Evolutionary conservation across 1,140 invertebrate genomes (phyloP).

Genomic region (Drosophila melanogaster): DNA sequence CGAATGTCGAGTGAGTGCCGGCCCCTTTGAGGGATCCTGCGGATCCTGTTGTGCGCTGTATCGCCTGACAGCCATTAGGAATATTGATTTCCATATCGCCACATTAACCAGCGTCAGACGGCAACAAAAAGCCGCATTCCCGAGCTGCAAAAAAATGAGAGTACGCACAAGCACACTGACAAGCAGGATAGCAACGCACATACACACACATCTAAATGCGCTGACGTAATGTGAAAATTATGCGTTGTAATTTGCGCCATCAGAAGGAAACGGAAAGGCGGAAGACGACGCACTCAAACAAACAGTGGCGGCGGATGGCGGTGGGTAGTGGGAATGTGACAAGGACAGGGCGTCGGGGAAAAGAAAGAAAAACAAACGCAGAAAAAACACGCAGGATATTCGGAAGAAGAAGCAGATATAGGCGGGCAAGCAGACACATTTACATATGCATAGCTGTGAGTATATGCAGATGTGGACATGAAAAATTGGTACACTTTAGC

Average conservation of each 20-base stretch:
- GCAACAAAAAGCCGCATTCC: constrained; percentile 46
- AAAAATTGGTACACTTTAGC: constrained; percentile 81
- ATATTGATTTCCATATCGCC: constrained; percentile 81
- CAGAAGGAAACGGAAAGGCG: constrained; percentile 75
- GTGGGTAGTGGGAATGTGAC: background rate
- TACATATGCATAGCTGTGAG: constrained; percentile 31
- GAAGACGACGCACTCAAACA: constrained; percentile 72
- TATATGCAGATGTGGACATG: constrained; percentile 72
- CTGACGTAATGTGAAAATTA: constrained; percentile 81
- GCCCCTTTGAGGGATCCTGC: constrained; percentile 19
- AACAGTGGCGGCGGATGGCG: constrained; percentile 30
- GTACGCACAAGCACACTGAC: constrained; percentile 23
- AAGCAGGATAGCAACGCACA: constrained; percentile 22
- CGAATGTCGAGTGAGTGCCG: constrained; percentile 28
- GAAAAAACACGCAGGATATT: constrained; percentile 53
- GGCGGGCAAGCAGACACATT: constrained; percentile 36
- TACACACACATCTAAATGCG: constrained; percentile 42
- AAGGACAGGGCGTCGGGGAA: background rate
- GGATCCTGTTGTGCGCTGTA: constrained; percentile 31
- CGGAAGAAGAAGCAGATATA: constrained; percentile 48
- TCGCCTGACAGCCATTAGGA: constrained; percentile 72
- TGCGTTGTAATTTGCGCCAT: constrained; percentile 76
- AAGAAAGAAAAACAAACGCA: constrained; percentile 36
- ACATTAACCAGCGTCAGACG: constrained; percentile 64
- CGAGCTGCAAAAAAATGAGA: constrained; percentile 30